phyloP scores from a whole-genome alignment of 2,888 invertebrate genomes.

The Aproaerema taeniolella region DNA sequence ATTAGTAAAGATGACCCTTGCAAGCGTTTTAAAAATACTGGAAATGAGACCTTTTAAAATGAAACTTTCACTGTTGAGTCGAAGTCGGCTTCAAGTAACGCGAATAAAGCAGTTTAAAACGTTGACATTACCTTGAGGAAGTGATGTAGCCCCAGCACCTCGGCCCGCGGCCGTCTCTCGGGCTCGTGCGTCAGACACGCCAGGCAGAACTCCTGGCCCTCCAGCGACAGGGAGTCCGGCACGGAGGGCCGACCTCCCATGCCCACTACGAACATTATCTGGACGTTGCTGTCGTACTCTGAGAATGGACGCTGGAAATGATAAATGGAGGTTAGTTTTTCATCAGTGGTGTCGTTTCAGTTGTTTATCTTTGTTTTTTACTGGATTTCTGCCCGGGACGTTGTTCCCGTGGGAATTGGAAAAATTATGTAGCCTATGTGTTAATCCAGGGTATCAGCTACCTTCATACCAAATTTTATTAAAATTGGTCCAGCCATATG shows the following conservation, averaged over 20 bases:
- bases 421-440: too few relatives aligned
- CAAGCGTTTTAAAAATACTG: too few relatives aligned
- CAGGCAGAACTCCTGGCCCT: constrained; percentile 88
- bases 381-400: too few relatives aligned
- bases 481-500: too few relatives aligned
- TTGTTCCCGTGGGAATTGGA: too few relatives aligned
- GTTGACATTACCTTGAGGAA: constrained; percentile 86
- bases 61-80: too few relatives aligned
- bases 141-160: constrained; percentile 83
- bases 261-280: constrained; percentile 97
- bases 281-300: constrained; percentile 94
- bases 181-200: constrained; percentile 91
- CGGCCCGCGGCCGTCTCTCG: constrained; percentile 82
- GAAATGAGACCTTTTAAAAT: too few relatives aligned
- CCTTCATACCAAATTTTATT: too few relatives aligned
- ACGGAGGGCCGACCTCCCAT: constrained; percentile 91
- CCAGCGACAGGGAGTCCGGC: constrained; percentile 86
- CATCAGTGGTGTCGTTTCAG: background rate
- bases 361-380: background rate
- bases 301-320: constrained; percentile 92
- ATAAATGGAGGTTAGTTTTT: too few relatives aligned
- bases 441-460: too few relatives aligned
- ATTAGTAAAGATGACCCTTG: too few relatives aligned
- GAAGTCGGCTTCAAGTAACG: background rate
- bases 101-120: background rate